A percentile compares a stretch with the other conserved stretches of the same genome.
Evolutionary conservation across 2,113 vertebrate species (phyloP).

Genomic region (Pituophis catenifer): DNA sequence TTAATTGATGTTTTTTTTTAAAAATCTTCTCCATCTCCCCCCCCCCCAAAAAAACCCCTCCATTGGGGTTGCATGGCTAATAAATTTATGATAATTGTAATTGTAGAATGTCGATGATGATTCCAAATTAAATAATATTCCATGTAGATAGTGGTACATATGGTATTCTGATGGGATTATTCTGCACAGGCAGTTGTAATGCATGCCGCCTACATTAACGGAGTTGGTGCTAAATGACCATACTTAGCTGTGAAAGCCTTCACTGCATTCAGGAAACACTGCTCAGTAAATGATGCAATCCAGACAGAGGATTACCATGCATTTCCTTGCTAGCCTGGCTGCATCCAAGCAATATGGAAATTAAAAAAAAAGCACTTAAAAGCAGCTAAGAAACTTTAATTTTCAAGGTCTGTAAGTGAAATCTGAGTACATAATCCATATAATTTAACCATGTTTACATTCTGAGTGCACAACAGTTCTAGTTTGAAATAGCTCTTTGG

Average conservation of each 20-base stretch:
- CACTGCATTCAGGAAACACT: not conserved
- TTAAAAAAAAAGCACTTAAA: not conserved
- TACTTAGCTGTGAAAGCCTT: not conserved
- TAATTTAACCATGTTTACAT: not conserved
- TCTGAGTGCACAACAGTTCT: not conserved
- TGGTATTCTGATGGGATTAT: not conserved
- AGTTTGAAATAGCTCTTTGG: not conserved
- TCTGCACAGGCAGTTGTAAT: not conserved
- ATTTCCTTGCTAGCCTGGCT: not conserved
- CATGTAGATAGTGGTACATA: not conserved
- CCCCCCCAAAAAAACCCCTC: not conserved
- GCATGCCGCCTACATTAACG: not conserved
- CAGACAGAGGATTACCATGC: not conserved
- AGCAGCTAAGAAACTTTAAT: not conserved
- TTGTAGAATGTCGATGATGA: not conserved
- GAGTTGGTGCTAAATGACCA: not conserved
- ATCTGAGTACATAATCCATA: not conserved
- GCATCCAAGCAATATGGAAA: not conserved
- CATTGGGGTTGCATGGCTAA: not conserved
- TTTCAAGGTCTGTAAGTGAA: not conserved
- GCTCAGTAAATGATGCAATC: not conserved
- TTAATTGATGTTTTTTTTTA: not conserved
- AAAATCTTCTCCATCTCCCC: not conserved
- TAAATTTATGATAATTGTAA: not conserved
- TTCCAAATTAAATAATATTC: not conserved